Evolutionary conservation across 2,113 vertebrate genomes (phyloP).

Genomic region (Thunnus maccoyii): DNA sequence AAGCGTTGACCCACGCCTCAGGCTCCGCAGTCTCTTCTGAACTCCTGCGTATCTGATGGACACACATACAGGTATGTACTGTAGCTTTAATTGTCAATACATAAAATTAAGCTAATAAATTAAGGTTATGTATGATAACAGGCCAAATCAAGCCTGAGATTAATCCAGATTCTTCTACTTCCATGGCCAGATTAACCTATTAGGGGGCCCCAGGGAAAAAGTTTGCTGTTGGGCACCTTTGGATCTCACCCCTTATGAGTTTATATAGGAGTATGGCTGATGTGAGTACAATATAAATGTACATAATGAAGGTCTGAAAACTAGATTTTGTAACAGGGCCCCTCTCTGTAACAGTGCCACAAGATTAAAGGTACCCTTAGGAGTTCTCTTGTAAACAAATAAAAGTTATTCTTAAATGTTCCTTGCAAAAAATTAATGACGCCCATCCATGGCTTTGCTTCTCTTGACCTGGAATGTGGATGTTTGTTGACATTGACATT

Average conservation of each 20-base stretch:
- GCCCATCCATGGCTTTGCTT: too few species aligned
- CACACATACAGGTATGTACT: constrained; percentile 35
- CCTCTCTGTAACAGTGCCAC: too few species aligned
- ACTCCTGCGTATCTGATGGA: constrained; percentile 84
- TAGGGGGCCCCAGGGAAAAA: not conserved
- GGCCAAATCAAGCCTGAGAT: not conserved
- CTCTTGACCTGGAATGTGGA: too few species aligned
- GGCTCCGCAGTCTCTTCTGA: constrained; percentile 84
- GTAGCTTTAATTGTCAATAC: not conserved
- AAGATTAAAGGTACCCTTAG: too few species aligned
- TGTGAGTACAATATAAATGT: not conserved
- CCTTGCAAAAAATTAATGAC: too few species aligned
- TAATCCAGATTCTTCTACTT: not conserved
- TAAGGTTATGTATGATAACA: not conserved
- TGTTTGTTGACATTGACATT: too few species aligned
- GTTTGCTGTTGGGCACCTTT: not conserved
- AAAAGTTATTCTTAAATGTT: too few species aligned
- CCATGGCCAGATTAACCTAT: not conserved
- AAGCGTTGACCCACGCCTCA: constrained; percentile 96
- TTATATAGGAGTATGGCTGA: too few species aligned
- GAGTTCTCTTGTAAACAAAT: too few species aligned
- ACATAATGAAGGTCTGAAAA: not conserved
- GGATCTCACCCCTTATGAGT: not conserved
- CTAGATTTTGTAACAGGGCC: too few species aligned
- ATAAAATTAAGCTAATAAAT: not conserved